phyloP scores from a whole-genome alignment of 92 coral and sea anemone genomes.

The Chrysogorgia sp. region DNA sequence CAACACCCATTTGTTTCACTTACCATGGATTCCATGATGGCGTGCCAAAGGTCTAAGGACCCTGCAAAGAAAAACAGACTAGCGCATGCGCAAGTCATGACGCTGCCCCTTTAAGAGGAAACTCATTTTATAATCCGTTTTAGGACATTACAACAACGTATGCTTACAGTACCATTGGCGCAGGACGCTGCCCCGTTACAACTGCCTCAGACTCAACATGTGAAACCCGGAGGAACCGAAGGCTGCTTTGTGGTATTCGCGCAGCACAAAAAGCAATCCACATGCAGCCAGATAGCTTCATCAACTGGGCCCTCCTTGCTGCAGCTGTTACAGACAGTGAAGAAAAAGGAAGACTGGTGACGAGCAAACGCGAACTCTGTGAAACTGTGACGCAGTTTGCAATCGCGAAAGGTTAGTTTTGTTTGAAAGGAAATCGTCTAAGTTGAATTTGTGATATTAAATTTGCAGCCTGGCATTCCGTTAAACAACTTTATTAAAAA shows the following conservation, averaged over 20 bases:
- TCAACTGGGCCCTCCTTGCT: constrained; percentile 83
- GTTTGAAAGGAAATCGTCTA: too few relatives aligned
- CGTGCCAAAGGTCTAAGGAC: too few relatives aligned
- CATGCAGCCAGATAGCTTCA: constrained; percentile 75
- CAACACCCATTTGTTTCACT: too few relatives aligned
- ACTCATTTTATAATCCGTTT: constrained; percentile 68
- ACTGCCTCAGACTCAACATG: constrained; percentile 59
- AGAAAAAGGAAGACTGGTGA: constrained; percentile 42
- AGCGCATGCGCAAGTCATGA: too few relatives aligned
- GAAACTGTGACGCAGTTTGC: constrained; percentile 73
- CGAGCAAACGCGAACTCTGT: constrained; percentile 49
- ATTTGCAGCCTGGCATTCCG: too few relatives aligned
- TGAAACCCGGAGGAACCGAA: constrained; percentile 41
- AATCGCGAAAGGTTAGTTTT: constrained; percentile 60
- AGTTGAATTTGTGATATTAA: too few relatives aligned
- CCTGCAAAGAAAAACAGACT: too few relatives aligned
- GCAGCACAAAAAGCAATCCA: constrained; percentile 96
- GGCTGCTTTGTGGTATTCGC: background rate
- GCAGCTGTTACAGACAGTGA: constrained; percentile 77
- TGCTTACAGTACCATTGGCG: constrained; percentile 42
- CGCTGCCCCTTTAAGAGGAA: too few relatives aligned
- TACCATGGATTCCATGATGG: too few relatives aligned
- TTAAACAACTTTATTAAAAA: too few relatives aligned
- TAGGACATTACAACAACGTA: constrained; percentile 53
- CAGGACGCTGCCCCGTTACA: constrained; percentile 29